Evolutionary conservation across 2,888 invertebrate genomes (phyloP), one percentile per base, ranked within the genome.

Genomic region (Cordilura impudica): DNA sequence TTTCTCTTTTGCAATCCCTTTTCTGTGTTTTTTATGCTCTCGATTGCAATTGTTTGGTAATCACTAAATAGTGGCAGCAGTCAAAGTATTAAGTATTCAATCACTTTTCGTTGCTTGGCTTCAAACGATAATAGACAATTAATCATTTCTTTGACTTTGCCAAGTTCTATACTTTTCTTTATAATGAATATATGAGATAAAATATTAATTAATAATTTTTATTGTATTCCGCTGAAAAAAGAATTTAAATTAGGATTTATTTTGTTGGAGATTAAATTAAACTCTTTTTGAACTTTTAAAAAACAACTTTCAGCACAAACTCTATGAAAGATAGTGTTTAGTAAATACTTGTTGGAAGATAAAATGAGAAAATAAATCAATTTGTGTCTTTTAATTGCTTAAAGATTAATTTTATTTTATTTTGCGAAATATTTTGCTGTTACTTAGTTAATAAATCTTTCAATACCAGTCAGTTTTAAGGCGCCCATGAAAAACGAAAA

Each of bases 71-170:
- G 3, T 26, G 26, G 26, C 6, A 6, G 26, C 26, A 39, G n/a
- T 39, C 35, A 39, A 39, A 39, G 35, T n/a, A 39, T n/a, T 2
- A n/a, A 1, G 39, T n/a, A 29, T 35, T 31, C 18, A 53, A 58
- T 39, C 18, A 58, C 43, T 58, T 18, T n/a, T 16, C 31, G 1
- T 18, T 60, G 7, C 31, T 23, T 61, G 71, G 16, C 53, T 71
- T 12, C 16, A 53, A 71, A 60, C 21, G 71, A 71, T 71, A 71
- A n/a, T n/a, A n/a, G n/a, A 71, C 51, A 51, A 29, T 61, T 53
- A 71, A 71, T 71, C 61, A 61, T 61, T 49, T 49, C 14, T 35
- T 31, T 31, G 31, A 12, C 12, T 31, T 31, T 31, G 31, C 12
- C 1, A 31, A 31, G 31, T 31, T 31, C n/a, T n/a, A 1, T 0